phyloP scores from a whole-genome alignment of 2,113 vertebrate genomes.

The Phylloscopus whistleri region DNA sequence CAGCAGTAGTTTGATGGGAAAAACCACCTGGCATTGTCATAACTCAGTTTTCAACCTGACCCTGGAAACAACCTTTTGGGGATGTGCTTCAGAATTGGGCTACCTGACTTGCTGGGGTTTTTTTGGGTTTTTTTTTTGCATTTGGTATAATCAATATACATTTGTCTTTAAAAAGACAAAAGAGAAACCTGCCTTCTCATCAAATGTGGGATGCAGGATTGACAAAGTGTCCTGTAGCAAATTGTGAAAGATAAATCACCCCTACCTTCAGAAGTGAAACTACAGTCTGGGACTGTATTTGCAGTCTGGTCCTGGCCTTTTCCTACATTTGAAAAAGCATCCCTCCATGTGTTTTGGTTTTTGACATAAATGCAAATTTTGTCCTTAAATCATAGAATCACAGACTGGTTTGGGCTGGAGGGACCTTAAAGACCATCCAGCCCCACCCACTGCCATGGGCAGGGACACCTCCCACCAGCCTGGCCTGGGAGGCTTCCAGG shows the following conservation, averaged over 20 bases:
- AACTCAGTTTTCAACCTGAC: not conserved
- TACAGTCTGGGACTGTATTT: not conserved
- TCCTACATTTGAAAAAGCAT: not conserved
- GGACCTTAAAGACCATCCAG: not conserved
- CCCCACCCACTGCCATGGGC: too few species aligned
- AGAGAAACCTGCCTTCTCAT: not conserved
- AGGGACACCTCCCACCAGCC: not conserved
- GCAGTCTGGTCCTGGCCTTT: not conserved
- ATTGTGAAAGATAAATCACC: not conserved
- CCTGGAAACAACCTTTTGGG: not conserved
- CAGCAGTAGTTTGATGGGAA: not conserved
- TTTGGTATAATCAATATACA: not conserved
- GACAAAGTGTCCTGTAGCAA: not conserved
- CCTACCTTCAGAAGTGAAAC: fast-evolving
- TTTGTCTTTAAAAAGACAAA: not conserved
- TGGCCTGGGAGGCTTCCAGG: not conserved
- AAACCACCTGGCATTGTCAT: not conserved
- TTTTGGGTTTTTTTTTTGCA: not conserved
- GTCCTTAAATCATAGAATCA: not conserved
- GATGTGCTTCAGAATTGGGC: not conserved
- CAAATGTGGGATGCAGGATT: not conserved
- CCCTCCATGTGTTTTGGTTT: not conserved
- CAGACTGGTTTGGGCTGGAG: not conserved
- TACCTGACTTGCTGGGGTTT: not conserved
- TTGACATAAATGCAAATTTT: not conserved